A percentile compares a stretch with the other conserved stretches of the same genome.
These are phyloP conservation scores for Strigamia maritima DNA, from an alignment of 2,888 invertebrate genomes.

Conservation along the genomic window DNA sequence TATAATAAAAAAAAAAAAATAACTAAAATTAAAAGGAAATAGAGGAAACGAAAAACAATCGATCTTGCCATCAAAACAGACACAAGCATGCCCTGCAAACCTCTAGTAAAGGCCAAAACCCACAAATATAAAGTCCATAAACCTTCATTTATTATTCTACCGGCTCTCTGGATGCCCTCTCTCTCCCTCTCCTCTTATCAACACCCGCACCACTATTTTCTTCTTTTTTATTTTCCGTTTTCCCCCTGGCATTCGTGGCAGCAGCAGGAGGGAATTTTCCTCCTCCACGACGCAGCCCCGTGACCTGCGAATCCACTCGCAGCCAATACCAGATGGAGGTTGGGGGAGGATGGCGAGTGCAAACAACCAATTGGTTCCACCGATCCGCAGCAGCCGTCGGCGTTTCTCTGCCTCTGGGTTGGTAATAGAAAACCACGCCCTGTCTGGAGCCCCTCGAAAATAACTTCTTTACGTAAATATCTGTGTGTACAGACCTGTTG, in stretches of 20 bases:
- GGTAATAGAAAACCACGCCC: conserved; percentile 36
- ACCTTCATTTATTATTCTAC: conserved; percentile 24
- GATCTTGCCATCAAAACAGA: not conserved
- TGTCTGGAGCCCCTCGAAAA: conserved; percentile 33
- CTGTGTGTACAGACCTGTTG: conserved; percentile 19
- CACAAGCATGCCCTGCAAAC: not conserved
- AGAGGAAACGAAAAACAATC: not conserved
- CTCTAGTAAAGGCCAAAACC: not conserved
- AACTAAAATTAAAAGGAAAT: not conserved
- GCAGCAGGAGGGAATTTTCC: conserved; percentile 27
- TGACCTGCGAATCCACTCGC: conserved; percentile 17
- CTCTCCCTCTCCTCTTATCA: not conserved
- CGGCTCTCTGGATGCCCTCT: not conserved
- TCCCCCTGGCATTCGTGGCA: conserved; percentile 26
- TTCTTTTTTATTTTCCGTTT: not conserved
- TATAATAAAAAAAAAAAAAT: not conserved
- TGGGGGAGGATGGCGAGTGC: conserved; percentile 13
- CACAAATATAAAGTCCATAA: conserved; percentile 17
- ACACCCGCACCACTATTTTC: conserved; percentile 13
- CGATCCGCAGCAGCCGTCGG: conserved; percentile 27
- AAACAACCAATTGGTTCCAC: conserved; percentile 29
- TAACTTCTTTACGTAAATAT: conserved; percentile 26
- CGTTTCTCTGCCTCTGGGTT: conserved; percentile 38
- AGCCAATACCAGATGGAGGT: conserved; percentile 29
- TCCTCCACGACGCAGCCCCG: conserved; percentile 26